A percentile compares a stretch with the other conserved stretches of the same genome.
These are phyloP conservation scores for Knipowitschia caucasica DNA, from an alignment of 2,797 vertebrate species.

Conservation along the genomic window DNA sequence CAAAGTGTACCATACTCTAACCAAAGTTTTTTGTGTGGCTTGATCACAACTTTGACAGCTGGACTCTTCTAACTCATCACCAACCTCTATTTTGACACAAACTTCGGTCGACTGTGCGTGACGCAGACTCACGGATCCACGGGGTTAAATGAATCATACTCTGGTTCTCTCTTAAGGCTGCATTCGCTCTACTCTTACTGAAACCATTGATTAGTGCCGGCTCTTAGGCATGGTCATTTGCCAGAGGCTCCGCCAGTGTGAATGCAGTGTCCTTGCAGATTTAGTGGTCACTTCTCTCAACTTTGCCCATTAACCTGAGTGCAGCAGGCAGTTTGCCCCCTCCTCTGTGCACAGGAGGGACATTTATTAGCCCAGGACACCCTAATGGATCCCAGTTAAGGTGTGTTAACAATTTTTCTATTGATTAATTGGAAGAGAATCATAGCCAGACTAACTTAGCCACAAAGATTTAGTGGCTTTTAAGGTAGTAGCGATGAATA, in stretches of 20 bases:
- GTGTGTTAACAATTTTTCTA: slow-evolving; percentile 99
- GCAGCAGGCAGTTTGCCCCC: slow-evolving; percentile 72
- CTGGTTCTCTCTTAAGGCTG: slow-evolving; percentile 18
- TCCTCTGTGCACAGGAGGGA: slow-evolving; percentile 74
- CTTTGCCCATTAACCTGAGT: slow-evolving; percentile 84
- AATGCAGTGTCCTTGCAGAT: slow-evolving; percentile 78
- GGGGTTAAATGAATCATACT: slow-evolving; percentile 49
- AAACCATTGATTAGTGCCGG: slow-evolving; percentile 52
- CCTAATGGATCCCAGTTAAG: slow-evolving; percentile 98
- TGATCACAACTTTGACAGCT: slow-evolving; percentile 21
- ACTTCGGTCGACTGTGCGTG: slow-evolving; percentile 12
- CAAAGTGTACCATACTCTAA: neutral
- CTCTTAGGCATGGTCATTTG: slow-evolving; percentile 53
- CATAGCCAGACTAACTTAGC: slow-evolving; percentile 89
- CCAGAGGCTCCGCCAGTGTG: slow-evolving; percentile 51
- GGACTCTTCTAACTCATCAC: slow-evolving; percentile 42
- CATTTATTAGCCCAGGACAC: slow-evolving; percentile 91
- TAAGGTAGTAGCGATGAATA: slow-evolving; percentile 99
- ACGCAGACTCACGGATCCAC: slow-evolving; percentile 11
- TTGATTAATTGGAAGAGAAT: slow-evolving; percentile 92
- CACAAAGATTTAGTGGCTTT: slow-evolving; percentile 97
- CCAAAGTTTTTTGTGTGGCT: neutral
- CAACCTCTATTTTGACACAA: slow-evolving; percentile 27
- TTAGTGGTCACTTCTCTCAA: slow-evolving; percentile 81
- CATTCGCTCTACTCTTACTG: slow-evolving; percentile 24